Conservation (phyloP, 2,113 vertebrate species). For the Corydoras sp. region DNA sequence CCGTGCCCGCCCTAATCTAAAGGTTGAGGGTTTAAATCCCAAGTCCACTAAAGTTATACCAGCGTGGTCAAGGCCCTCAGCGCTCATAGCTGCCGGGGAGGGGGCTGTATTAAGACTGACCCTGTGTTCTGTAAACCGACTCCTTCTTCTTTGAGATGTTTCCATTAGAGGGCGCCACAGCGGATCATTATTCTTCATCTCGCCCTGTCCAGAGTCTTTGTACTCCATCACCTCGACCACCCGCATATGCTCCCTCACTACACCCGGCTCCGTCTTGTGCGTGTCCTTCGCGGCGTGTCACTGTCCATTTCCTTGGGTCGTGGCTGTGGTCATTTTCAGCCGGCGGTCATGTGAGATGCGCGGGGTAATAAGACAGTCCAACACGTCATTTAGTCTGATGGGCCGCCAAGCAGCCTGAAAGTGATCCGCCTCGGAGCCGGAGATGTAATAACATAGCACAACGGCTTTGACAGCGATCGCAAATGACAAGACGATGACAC, state of each 20-base stretch:
- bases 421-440: not conserved
- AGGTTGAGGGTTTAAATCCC: not conserved
- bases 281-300: too few relatives aligned
- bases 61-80: not conserved
- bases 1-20: too few relatives aligned
- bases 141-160: too few relatives aligned
- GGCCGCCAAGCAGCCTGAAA: slow-evolving; percentile 18
- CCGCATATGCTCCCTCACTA: too few relatives aligned
- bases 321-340: not conserved
- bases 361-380: slow-evolving; percentile 15
- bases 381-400: slow-evolving; percentile 10
- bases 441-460: slow-evolving; percentile 19
- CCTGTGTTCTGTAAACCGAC: too few relatives aligned
- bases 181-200: too few relatives aligned
- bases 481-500: slow-evolving; percentile 14
- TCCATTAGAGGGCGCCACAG: too few relatives aligned
- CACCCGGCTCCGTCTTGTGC: too few relatives aligned
- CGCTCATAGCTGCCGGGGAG: not conserved
- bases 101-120: too few relatives aligned
- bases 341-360: slow-evolving; percentile 2
- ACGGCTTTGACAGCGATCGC: slow-evolving; percentile 20
- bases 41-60: not conserved
- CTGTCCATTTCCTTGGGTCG: too few relatives aligned
- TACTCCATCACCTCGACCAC: too few relatives aligned
- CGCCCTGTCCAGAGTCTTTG: too few relatives aligned